Percentiles rank a stretch among this genome's conserved stretches.
Conservation (phyloP, 2,113 vertebrate genomes). For the Hymenochirus boettgeri region DNA sequence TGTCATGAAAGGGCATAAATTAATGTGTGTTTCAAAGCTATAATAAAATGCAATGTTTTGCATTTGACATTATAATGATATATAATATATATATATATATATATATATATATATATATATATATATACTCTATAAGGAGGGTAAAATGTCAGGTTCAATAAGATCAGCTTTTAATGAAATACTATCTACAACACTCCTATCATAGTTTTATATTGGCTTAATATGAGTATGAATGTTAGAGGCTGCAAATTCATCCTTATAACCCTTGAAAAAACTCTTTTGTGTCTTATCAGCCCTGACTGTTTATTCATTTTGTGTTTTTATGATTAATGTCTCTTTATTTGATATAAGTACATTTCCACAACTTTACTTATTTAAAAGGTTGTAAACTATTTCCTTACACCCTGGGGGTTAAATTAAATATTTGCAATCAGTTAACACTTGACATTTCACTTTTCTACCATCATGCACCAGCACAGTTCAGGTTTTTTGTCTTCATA, state of each 20-base stretch:
- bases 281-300: constrained; percentile 30
- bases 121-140: too few relatives aligned
- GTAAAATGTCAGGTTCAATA: too few relatives aligned
- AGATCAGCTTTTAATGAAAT: too few relatives aligned
- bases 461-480: constrained; percentile 1
- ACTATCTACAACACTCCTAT: too few relatives aligned
- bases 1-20: too few relatives aligned
- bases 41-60: too few relatives aligned
- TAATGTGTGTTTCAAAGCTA: too few relatives aligned
- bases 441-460: constrained; percentile 21
- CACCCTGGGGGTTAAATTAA: constrained; percentile 24
- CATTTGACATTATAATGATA: too few relatives aligned
- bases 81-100: too few relatives aligned
- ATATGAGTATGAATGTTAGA: background rate
- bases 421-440: constrained; percentile 34
- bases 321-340: constrained; percentile 38
- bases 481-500: background rate
- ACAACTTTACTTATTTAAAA: constrained; percentile 18
- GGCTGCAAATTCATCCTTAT: background rate
- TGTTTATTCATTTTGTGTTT: constrained; percentile 1
- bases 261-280: too few relatives aligned
- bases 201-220: too few relatives aligned
- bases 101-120: too few relatives aligned
- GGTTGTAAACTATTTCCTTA: constrained; percentile 28
- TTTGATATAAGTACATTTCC: constrained; percentile 32